phyloP scores from a whole-genome alignment of 2,888 invertebrate genomes.

The Frankliniella fusca region DNA sequence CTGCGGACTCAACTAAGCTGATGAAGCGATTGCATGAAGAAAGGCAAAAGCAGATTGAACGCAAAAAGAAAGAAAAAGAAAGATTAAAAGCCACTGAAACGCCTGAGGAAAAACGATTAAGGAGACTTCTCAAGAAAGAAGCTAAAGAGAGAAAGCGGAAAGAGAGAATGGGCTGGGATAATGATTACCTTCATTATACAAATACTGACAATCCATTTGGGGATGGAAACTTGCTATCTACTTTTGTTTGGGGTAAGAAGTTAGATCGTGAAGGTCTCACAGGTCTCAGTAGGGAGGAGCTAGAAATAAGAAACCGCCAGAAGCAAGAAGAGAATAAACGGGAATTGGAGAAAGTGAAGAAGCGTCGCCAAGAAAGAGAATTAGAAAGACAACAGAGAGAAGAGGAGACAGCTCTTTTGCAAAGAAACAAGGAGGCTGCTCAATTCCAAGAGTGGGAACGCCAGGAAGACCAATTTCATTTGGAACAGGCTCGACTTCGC shows the following conservation, averaged over 20 bases:
- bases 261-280: constrained; percentile 87
- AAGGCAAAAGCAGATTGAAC: constrained; percentile 60
- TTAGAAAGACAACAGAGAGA: constrained; percentile 76
- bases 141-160: constrained; percentile 82
- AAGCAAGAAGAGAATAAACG: constrained; percentile 88
- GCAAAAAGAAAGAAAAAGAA: constrained; percentile 66
- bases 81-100: constrained; percentile 84
- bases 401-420: constrained; percentile 76
- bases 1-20: constrained; percentile 59
- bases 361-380: constrained; percentile 82
- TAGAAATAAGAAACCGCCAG: constrained; percentile 75
- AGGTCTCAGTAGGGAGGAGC: constrained; percentile 68
- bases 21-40: constrained; percentile 70
- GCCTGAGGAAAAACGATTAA: constrained; percentile 83
- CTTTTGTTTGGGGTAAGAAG: constrained; percentile 97
- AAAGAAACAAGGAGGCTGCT: constrained; percentile 83
- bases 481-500: constrained; percentile 90
- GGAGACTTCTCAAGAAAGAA: constrained; percentile 85
- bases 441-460: constrained; percentile 90
- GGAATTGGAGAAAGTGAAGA: constrained; percentile 91
- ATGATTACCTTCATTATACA: constrained; percentile 93
- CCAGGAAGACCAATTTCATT: constrained; percentile 96
- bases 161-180: constrained; percentile 96
- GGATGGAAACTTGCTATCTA: constrained; percentile 88
- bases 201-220: constrained; percentile 99